Evolutionary conservation across 2,888 invertebrate species (phyloP).

Genomic region (Trichopria drosophilae): DNA sequence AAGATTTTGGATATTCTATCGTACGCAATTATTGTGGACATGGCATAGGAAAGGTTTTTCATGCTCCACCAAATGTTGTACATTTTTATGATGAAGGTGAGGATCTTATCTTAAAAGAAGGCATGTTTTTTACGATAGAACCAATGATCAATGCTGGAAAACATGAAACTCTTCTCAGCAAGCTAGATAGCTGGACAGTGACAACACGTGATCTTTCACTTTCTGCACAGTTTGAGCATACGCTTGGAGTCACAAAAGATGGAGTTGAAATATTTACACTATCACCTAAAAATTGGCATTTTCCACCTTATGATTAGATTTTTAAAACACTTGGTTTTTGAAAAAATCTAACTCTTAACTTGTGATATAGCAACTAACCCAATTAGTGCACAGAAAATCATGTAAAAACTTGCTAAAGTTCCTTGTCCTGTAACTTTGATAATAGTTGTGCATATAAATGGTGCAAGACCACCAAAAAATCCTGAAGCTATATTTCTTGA

Average conservation of each 20-base stretch:
- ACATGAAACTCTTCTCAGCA: conserved; percentile 6
- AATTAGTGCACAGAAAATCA: conserved; percentile 12
- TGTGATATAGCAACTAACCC: conserved; percentile 8
- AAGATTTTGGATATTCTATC: conserved; percentile 12
- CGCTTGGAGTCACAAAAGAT: conserved; percentile 11
- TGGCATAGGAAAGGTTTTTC: conserved; percentile 17
- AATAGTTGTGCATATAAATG: conserved; percentile 17
- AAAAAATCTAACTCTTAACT: conserved; percentile 10
- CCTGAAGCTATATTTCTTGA: conserved; percentile 18
- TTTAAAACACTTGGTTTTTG: conserved; percentile 14
- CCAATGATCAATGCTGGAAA: conserved; percentile 15
- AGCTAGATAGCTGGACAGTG: conserved; percentile 15
- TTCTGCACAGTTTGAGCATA: conserved; percentile 20
- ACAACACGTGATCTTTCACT: conserved; percentile 10
- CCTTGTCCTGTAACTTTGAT: conserved; percentile 14
- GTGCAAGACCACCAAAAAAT: conserved; percentile 20
- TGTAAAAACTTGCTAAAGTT: conserved; percentile 6
- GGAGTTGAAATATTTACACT: conserved; percentile 18
- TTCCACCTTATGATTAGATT: conserved; percentile 16
- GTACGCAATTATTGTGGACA: conserved; percentile 14
- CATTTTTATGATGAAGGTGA: neutral
- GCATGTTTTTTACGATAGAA: conserved; percentile 21
- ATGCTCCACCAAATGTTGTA: conserved; percentile 2
- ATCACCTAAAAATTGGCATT: conserved; percentile 15
- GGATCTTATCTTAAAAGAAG: conserved; percentile 4